Evolutionary conservation across 2,888 invertebrate species (phyloP).

Genomic region (Apodemia zela): DNA sequence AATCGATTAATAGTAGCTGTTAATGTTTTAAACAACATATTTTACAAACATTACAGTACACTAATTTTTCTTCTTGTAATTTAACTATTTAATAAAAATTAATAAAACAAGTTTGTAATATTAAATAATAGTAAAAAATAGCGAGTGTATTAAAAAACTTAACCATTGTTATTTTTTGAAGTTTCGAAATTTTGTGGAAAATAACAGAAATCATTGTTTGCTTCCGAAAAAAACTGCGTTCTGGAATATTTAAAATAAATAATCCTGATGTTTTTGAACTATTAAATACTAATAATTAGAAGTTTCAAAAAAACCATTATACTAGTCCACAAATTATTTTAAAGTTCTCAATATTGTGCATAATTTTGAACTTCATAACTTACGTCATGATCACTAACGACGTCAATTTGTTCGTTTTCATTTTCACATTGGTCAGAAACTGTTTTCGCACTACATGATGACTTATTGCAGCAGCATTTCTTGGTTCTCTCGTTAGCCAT

Average conservation of each 20-base stretch:
- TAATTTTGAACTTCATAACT: slow-evolving; percentile 58
- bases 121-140: too few relatives aligned
- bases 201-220: too few relatives aligned
- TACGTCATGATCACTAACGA: slow-evolving; percentile 64
- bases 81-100: too few relatives aligned
- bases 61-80: too few relatives aligned
- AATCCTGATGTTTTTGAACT: background rate
- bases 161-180: too few relatives aligned
- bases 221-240: too few relatives aligned
- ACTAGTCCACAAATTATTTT: slow-evolving; percentile 20
- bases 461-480: slow-evolving; percentile 63
- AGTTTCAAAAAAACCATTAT: background rate
- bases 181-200: too few relatives aligned
- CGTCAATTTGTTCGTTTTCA: slow-evolving; percentile 67
- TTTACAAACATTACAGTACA: too few relatives aligned
- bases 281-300: background rate
- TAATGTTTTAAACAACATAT: too few relatives aligned
- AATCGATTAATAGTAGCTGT: too few relatives aligned
- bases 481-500: slow-evolving; percentile 51
- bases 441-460: slow-evolving; percentile 51
- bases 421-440: slow-evolving; percentile 55
- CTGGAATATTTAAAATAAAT: background rate
- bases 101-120: too few relatives aligned
- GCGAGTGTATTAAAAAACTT: too few relatives aligned
- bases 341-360: slow-evolving; percentile 48